Base-by-base conservation (phyloP, 2,797 vertebrate genomes). In the Malurus splendens region DNA sequence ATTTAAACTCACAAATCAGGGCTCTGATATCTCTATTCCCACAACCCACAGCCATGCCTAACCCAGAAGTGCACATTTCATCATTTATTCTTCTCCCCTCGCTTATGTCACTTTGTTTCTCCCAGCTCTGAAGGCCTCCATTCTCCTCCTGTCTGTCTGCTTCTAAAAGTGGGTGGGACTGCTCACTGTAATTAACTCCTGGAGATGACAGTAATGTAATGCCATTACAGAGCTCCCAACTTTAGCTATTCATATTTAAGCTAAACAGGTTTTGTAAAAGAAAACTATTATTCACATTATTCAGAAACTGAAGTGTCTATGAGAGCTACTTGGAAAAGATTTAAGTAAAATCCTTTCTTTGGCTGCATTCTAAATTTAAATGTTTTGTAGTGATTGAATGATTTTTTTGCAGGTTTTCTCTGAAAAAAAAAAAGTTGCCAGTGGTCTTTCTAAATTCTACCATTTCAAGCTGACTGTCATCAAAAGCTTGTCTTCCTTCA, bases 131-230 rank as follows among this genome's bases (percentile, higher is more conserved):
- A 81, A 89, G 66, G 28, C 76, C 45, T 77, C 85, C 77, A 90
- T 93, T 94, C 94, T 93, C 64, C 28, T 76, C 74, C 80, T 89
- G 91, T 92, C 93, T 92, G 38, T 90, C 82, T 87, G 73, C 66
- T 80, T 78, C 82, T 90, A 86, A 66, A 92, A 89, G 91, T 70
- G 85, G 91, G 93, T 89, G 89, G 89, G 70, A 89, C 87, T 50
- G 84, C 79, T 95, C 86, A 70, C 42, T 75, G 73, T 78, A 91
- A 92, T 94, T 90, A 95, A 93, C 67, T 91, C 62, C 56, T 15
- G 27, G 36, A 89, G 82, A 94, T 93, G 94, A 95, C 93, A 94
- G 87, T 92, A 94, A 94, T 92, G 94, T 72, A 93, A 89, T 87
- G 82, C 83, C 89, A 66, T 94, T 90, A 94, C 32, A 90, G 85